Base-by-base conservation (phyloP, 53 echinoderm and acorn worm species). In the Holothuria leucospilota region DNA sequence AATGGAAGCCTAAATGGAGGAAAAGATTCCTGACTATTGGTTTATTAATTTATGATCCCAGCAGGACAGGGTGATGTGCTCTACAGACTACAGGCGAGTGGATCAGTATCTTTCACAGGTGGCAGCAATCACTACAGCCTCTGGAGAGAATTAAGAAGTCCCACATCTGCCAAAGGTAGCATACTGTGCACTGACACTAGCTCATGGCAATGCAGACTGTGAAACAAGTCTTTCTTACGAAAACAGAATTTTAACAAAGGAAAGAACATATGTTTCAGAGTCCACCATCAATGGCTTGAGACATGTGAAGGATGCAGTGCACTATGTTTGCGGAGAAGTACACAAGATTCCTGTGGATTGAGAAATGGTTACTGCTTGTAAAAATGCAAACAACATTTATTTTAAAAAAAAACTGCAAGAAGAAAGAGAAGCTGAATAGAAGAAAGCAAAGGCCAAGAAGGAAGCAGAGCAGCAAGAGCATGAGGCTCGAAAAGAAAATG, bases 11-110 rank as follows among this genome's bases (percentile, higher is more conserved):
- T 78, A 78, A 53, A 20, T 21, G 56, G 56, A 8, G 2, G 21
- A 78, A 53, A 26, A 58, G 51, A 78, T 78, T 52, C 79, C 79
- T 21, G 51, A 78, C 21, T 21, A 2, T 5, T 78, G 79, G 79
- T 65, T 20, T 21, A 23, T 9, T 20, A 63, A 63, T n/a, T 63
- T n/a, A 34, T 77, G 79, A 52, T n/a, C n/a, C n/a, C 13, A 51
- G 25, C 12, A 65, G 66, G 15, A 1, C 66, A 65, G 29, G 63
- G 63, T 63, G 63, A 63, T 63, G 63, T n/a, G n/a, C n/a, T n/a
- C n/a, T n/a, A n/a, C 63, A 63, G 4, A 46, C 39, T 78, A 10
- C 56, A 20, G 53, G 25, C 79, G 59, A 16, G 25, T 78, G 10
- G 51, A 78, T 25, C 79, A 52, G 16, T 78, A 78, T 58, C 53